These are phyloP conservation scores for Pseudotriccus pelzelni DNA, from an alignment of 2,797 vertebrate species.

Conservation along the genomic window DNA sequence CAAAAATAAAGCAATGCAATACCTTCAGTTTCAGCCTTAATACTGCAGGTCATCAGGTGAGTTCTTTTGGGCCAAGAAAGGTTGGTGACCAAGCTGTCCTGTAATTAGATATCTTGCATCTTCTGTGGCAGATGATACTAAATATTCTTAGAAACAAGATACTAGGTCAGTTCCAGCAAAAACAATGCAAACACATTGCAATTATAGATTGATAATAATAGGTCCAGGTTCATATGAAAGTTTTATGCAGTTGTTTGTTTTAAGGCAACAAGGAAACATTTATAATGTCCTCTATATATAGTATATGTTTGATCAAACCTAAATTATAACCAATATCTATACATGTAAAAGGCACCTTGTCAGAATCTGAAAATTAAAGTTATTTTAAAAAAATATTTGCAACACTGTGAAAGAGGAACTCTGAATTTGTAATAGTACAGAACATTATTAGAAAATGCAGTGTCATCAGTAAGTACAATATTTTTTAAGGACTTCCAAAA, in stretches of 20 bases:
- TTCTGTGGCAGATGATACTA: not conserved
- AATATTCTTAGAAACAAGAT: not conserved
- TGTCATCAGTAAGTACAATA: not conserved
- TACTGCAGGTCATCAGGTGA: not conserved
- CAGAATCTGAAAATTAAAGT: not conserved
- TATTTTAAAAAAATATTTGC: not conserved
- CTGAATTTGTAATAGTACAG: not conserved
- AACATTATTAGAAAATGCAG: not conserved
- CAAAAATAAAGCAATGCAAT: not conserved
- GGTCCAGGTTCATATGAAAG: not conserved
- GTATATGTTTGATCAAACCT: not conserved
- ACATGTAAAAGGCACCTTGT: not conserved
- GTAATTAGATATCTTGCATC: not conserved
- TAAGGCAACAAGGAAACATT: not conserved
- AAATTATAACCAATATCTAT: not conserved
- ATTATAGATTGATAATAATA: not conserved
- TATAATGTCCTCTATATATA: not conserved
- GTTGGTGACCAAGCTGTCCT: not conserved
- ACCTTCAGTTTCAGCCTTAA: not conserved
- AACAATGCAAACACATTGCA: not conserved
- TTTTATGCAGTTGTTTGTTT: not conserved
- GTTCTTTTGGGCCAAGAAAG: not conserved
- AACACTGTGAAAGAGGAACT: not conserved
- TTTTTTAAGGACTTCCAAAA: not conserved
- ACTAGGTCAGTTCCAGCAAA: not conserved